phyloP scores from a whole-genome alignment of 2,888 invertebrate species.

The Eumacrocentrus americanus region DNA sequence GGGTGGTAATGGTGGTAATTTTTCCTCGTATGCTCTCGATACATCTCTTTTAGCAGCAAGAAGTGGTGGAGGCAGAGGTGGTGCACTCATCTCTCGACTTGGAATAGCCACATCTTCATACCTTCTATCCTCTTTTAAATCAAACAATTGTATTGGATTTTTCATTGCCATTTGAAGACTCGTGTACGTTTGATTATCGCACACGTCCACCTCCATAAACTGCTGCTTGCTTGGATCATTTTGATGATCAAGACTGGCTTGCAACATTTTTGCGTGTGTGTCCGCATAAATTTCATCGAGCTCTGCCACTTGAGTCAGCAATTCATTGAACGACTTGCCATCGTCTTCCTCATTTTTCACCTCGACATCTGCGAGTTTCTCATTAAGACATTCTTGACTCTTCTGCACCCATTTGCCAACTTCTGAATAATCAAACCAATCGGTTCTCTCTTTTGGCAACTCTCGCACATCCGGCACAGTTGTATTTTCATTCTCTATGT shows the following conservation, averaged over 20 bases:
- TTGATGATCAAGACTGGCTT: conserved; percentile 44
- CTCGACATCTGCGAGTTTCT: conserved; percentile 33
- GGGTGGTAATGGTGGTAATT: conserved; percentile 80
- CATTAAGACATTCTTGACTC: conserved; percentile 33
- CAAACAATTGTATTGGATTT: conserved; percentile 73
- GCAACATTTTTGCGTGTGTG: conserved; percentile 68
- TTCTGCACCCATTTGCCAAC: conserved; percentile 54
- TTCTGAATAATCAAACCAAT: conserved; percentile 54
- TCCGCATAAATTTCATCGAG: conserved; percentile 82
- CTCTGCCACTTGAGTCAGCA: conserved; percentile 79
- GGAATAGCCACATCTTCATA: conserved; percentile 69
- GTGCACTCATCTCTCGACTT: conserved; percentile 56
- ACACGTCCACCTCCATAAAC: conserved; percentile 69
- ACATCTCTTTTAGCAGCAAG: conserved; percentile 62
- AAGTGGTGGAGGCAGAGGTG: conserved; percentile 45
- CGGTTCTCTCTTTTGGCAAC: conserved; percentile 38
- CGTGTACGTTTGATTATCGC: conserved; percentile 81
- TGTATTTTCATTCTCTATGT: conserved; percentile 14
- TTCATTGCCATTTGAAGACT: conserved; percentile 86
- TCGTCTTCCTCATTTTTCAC: conserved; percentile 41
- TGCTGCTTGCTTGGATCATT: conserved; percentile 42
- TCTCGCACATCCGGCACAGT: conserved; percentile 23
- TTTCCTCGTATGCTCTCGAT: conserved; percentile 65
- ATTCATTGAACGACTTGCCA: conserved; percentile 71
- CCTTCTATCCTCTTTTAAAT: conserved; percentile 60